Evolutionary conservation across 1,140 invertebrate genomes (phyloP), one percentile per base, ranked within the genome.

Genomic region (Plodia interpunctella): DNA sequence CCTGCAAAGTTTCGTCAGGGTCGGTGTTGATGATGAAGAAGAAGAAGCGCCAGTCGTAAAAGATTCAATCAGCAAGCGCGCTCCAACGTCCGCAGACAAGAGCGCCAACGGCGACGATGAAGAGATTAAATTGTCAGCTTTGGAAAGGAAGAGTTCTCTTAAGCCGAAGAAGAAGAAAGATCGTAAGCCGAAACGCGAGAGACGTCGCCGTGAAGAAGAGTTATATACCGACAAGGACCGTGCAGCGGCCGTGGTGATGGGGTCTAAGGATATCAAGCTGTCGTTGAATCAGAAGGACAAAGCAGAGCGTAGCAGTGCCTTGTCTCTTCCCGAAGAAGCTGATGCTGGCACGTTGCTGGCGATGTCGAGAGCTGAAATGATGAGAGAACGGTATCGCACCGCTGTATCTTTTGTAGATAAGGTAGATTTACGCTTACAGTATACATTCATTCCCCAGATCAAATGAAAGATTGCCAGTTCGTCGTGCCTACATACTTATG

Each of bases 211-310:
- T n/a, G 93, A 95, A 67, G 94, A 95, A 60, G 96, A 97, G 75
- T 83, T 95, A 11, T 97, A 97, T 76, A 97, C 96, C 9, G 96
- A 97, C 80, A 97, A 97, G 75, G 96, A 97, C 79, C 87, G 96
- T 9, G 96, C 96, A 0, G 96, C 96, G 0, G 96, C 96, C 0
- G 96, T 97, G 5, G 95, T 96, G 68, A 92, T 97, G 91, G 95
- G 95, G 0, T 94, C 90, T 62, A 90, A 93, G 51, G 96, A 97
- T 76, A 97, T 97, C 32, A 97, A 97, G 72, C 94, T 94, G 62
- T 96, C 94, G 19, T 85, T 97, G 54, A 95, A 93, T 74, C 92
- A 95, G 60, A 97, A 97, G 72, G 92, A 94, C 57, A 92, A 94
- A 57, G 93, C 95, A 62, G 96, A 97, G 74, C 91, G 95, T 17